Evolutionary conservation across 2,113 vertebrate genomes (phyloP), one percentile per base, ranked within the genome.

Genomic region (Plectropomus leopardus): DNA sequence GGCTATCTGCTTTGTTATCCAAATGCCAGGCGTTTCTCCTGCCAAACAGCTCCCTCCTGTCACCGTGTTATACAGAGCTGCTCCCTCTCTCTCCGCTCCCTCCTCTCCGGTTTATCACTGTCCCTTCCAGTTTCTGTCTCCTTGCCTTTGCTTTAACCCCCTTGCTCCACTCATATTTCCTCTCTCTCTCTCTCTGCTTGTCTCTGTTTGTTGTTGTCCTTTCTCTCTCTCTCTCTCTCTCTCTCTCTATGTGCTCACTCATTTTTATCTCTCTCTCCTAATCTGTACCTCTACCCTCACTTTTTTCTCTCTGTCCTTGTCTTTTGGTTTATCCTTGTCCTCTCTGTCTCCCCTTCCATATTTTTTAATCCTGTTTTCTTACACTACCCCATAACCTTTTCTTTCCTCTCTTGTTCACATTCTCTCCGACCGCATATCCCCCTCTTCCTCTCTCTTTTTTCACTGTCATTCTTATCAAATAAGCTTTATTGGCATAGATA

Each of bases 1-100:
- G 88, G 70, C 81, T 86, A 74, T 89, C 90, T 68, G 61, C 88
- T 88, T 85, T 88, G 88, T 91, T 89, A 88, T 86, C 88, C 83
- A 86, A 92, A 93, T 88, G 89, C 90, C 83, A 89, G 83, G 83
- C 40, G 80, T 42, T 80, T 50, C 78, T 72, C 48, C 70, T 88
- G 86, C 86, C 91, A 90, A 88, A 67, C 79, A 63, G 81, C 87
- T 80, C 86, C 72, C 82, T 75, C 79, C 73, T 78, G 84, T 90
- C 88, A 78, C 82, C 4, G 30, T 85, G 84, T 79, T 80, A 26
- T n/a, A 86, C 80, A 72, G 72, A 80, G 72, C 78, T 55, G 40
- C 76, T 59, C 69, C 50, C 63, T 40, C 68, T 53, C 59, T 21
- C 19, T 64, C 85, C 47, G 58, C 48, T 28, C 40, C 34, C 51